Percentiles rank a stretch among this genome's conserved stretches.
These are phyloP conservation scores for Lasiurus borealis DNA, from an alignment of 2,113 vertebrate species.

Conservation along the genomic window DNA sequence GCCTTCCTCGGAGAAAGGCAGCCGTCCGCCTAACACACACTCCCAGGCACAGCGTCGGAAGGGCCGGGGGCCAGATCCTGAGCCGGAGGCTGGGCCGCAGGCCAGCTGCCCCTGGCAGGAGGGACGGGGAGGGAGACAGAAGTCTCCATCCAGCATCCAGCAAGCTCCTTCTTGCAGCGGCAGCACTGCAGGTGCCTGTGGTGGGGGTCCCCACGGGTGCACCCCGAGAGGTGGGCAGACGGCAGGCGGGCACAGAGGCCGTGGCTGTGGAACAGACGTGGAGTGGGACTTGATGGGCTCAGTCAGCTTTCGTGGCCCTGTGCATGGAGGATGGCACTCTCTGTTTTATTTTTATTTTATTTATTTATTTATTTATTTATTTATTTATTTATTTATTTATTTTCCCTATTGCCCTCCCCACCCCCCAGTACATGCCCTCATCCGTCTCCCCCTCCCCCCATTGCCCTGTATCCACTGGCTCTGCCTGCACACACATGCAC, in stretches of 20 bases:
- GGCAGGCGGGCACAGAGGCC: neutral
- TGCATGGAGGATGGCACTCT: fast-evolving
- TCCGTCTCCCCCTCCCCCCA: no score
- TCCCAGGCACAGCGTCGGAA: fast-evolving
- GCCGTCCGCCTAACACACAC: fast-evolving
- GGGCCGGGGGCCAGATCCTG: neutral
- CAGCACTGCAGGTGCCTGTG: fast-evolving
- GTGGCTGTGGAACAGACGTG: neutral
- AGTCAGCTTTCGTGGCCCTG: neutral
- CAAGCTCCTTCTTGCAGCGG: fast-evolving
- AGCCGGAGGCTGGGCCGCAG: fast-evolving
- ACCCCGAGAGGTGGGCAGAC: fast-evolving
- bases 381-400: no score
- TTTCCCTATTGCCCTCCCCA: no score
- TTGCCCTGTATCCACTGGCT: no score
- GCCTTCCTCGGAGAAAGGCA: neutral
- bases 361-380: no score
- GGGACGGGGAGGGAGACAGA: neutral
- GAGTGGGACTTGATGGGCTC: neutral
- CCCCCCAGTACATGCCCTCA: no score
- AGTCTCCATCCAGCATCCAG: no score
- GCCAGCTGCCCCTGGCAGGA: fast-evolving
- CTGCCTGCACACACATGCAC: no score
- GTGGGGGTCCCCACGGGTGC: neutral
- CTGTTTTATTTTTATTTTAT: neutral